phyloP scores from a whole-genome alignment of 2,113 vertebrate genomes.

The Sapajus apella region DNA sequence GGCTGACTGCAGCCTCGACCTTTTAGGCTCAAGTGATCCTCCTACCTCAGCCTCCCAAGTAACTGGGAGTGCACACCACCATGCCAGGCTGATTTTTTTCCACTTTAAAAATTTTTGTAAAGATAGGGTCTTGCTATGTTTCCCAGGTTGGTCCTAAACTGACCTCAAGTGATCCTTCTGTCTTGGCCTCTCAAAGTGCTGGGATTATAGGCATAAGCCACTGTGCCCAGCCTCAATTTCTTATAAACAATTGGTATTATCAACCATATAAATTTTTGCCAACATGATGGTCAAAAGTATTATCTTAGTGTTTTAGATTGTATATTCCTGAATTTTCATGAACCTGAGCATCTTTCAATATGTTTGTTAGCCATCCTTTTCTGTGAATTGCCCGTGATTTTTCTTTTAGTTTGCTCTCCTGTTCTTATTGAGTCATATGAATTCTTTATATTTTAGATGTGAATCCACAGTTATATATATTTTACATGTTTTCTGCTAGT shows the following conservation, averaged over 20 bases:
- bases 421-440: background rate
- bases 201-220: too few species aligned
- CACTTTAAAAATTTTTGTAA: too few species aligned
- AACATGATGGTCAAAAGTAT: background rate
- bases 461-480: background rate
- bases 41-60: too few species aligned
- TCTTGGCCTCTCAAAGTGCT: too few species aligned
- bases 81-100: too few species aligned
- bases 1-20: too few species aligned
- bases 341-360: background rate
- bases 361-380: background rate
- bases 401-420: background rate
- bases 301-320: background rate
- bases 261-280: background rate
- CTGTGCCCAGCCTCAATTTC: background rate
- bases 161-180: too few species aligned
- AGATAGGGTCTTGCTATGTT: too few species aligned
- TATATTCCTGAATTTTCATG: slow-evolving; percentile 1
- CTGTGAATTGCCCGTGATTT: background rate
- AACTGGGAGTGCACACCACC: too few species aligned
- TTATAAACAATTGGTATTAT: background rate
- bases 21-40: too few species aligned
- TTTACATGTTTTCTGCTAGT: background rate
- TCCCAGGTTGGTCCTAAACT: too few species aligned
- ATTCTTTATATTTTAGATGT: background rate